These are phyloP conservation scores for Stenurella melanura DNA, from an alignment of 2,888 invertebrate species.

Conservation along the genomic window DNA sequence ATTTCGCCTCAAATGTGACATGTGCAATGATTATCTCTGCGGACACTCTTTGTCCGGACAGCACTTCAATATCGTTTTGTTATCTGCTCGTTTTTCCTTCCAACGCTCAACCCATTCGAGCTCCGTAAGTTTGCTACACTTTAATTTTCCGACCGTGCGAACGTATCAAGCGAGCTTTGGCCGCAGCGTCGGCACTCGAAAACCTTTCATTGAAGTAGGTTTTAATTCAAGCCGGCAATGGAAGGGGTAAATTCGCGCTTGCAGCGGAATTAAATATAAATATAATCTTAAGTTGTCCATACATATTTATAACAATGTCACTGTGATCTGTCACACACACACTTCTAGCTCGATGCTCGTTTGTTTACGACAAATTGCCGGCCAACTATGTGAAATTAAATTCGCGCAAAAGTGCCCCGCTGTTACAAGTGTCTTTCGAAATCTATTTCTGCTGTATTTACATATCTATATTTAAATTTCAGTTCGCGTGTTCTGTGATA, in stretches of 20 bases:
- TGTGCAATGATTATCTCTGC: too few species aligned
- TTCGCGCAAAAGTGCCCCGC: neutral
- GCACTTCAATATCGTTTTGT: too few species aligned
- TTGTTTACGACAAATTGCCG: neutral
- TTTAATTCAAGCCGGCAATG: neutral
- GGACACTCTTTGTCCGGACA: too few species aligned
- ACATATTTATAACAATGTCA: conserved; percentile 51
- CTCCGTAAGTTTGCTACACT: neutral
- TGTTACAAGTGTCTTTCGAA: neutral
- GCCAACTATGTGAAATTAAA: conserved; percentile 51
- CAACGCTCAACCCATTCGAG: neutral
- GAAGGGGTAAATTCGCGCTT: conserved; percentile 45
- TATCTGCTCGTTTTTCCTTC: too few species aligned
- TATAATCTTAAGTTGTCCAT: conserved; percentile 47
- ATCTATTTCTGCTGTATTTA: conserved; percentile 18
- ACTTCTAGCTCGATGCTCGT: neutral
- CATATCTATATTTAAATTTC: conserved; percentile 10
- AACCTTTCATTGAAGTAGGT: conserved; percentile 26
- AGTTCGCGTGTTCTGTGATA: conserved; percentile 29
- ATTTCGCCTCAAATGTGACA: too few species aligned
- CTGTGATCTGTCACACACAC: conserved; percentile 48
- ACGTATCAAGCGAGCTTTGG: neutral
- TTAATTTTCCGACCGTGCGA: neutral
- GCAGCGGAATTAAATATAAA: conserved; percentile 26
- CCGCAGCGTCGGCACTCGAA: neutral